These are phyloP conservation scores for Cotesia chilonis DNA, from an alignment of 1,140 invertebrate genomes.

Conservation along the genomic window DNA sequence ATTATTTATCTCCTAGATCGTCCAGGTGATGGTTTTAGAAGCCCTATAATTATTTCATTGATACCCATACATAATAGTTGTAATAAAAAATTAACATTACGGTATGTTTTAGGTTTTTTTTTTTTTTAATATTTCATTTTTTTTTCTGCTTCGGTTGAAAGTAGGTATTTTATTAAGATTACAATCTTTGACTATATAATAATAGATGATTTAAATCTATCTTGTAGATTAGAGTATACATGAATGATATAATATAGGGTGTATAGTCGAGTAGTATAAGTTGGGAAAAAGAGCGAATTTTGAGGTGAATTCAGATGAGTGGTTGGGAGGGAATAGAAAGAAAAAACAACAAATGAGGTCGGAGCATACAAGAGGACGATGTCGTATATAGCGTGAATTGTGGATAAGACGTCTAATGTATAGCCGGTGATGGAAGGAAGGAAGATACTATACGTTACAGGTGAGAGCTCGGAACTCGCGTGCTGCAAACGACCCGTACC, in stretches of 20 bases:
- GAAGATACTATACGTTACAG: constrained; percentile 57
- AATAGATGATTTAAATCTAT: constrained; percentile 2
- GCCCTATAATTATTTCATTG: too few species aligned
- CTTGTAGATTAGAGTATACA: not conserved
- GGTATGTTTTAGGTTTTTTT: not conserved
- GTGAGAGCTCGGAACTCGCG: constrained; percentile 61
- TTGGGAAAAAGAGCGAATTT: not conserved
- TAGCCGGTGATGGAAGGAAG: constrained; percentile 29
- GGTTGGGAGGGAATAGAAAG: not conserved
- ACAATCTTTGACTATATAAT: not conserved
- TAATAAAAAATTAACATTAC: not conserved
- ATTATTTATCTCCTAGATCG: too few species aligned
- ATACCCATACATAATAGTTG: too few species aligned
- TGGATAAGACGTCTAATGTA: too few species aligned
- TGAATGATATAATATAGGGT: too few species aligned
- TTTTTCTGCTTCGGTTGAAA: not conserved
- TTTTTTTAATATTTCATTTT: not conserved
- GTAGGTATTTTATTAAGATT: not conserved
- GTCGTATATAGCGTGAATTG: constrained; percentile 19
- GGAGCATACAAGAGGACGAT: constrained; percentile 39
- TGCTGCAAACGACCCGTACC: constrained; percentile 62
- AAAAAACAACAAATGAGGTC: constrained; percentile 36
- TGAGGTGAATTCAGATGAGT: not conserved
- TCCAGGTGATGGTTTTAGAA: too few species aligned
- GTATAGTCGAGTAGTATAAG: not conserved